Percentiles rank a stretch among this genome's conserved stretches.
These are phyloP conservation scores for Cactoblastis cactorum DNA, from an alignment of 2,888 invertebrate genomes.

Conservation along the genomic window DNA sequence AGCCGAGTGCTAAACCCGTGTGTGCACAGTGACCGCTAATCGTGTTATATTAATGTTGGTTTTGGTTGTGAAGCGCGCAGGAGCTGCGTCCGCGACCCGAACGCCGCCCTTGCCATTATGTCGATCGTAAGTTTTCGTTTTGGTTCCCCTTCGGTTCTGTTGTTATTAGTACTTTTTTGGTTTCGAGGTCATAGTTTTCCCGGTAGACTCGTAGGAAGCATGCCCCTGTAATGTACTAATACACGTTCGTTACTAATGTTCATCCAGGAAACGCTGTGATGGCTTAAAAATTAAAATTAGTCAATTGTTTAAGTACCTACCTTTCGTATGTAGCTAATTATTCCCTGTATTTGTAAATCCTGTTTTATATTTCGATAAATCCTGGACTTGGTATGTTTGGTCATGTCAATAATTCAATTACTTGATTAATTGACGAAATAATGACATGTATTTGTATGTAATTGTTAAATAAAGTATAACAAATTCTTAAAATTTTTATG, in stretches of 20 bases:
- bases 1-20: conserved; percentile 34
- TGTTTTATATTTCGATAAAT: neutral
- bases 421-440: neutral
- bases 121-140: conserved; percentile 71
- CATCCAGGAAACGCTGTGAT: conserved; percentile 28
- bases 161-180: too few species aligned
- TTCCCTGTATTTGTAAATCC: neutral
- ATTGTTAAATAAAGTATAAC: conserved; percentile 8
- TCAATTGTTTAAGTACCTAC: too few species aligned
- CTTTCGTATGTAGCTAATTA: conserved; percentile 3
- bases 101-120: conserved; percentile 69
- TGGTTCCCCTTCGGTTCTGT: conserved; percentile 34
- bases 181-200: conserved; percentile 25
- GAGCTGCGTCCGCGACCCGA: conserved; percentile 27
- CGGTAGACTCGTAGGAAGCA: conserved; percentile 40
- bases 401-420: neutral
- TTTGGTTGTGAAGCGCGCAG: conserved; percentile 36
- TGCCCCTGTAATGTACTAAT: conserved; percentile 30
- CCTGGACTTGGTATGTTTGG: neutral
- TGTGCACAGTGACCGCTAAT: conserved; percentile 44
- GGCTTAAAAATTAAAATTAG: conserved; percentile 28
- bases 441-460: conserved; percentile 1
- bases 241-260: conserved; percentile 33
- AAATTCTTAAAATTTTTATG: conserved; percentile 33
- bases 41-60: conserved; percentile 30